Conservation (phyloP, 2,888 invertebrate genomes). For the Cylloceria caligata region DNA sequence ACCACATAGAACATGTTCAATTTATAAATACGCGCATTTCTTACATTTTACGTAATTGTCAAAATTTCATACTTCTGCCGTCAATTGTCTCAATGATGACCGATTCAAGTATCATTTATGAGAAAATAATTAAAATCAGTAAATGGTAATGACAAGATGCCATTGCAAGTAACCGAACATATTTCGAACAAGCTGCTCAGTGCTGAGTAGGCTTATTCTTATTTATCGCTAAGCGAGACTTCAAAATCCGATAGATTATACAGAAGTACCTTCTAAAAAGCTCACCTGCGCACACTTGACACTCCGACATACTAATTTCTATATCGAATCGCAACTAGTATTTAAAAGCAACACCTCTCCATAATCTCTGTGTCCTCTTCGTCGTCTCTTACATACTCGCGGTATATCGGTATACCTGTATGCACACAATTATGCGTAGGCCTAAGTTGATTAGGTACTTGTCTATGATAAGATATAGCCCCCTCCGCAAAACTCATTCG, state of each 20-base stretch:
- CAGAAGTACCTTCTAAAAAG: background rate
- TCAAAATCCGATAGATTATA: background rate
- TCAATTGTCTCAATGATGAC: background rate
- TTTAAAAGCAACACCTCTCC: slow-evolving; percentile 59
- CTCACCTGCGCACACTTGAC: slow-evolving; percentile 49
- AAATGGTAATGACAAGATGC: no score
- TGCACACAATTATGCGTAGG: background rate
- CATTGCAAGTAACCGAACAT: no score
- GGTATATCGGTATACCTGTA: background rate
- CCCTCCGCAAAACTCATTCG: background rate
- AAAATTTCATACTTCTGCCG: background rate
- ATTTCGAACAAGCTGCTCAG: no score
- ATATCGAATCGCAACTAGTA: slow-evolving; percentile 30
- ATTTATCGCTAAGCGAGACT: background rate
- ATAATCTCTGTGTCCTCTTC: slow-evolving; percentile 4
- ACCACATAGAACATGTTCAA: background rate
- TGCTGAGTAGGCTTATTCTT: no score
- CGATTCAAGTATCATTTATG: no score
- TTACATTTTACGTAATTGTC: background rate
- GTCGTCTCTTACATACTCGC: background rate
- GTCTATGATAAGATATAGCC: background rate
- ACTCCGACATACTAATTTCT: slow-evolving; percentile 50
- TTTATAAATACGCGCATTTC: background rate
- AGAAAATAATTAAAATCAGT: background rate
- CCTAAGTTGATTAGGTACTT: background rate